Conservation (phyloP, 2,888 invertebrate genomes). For the Scaptomyza parva region DNA sequence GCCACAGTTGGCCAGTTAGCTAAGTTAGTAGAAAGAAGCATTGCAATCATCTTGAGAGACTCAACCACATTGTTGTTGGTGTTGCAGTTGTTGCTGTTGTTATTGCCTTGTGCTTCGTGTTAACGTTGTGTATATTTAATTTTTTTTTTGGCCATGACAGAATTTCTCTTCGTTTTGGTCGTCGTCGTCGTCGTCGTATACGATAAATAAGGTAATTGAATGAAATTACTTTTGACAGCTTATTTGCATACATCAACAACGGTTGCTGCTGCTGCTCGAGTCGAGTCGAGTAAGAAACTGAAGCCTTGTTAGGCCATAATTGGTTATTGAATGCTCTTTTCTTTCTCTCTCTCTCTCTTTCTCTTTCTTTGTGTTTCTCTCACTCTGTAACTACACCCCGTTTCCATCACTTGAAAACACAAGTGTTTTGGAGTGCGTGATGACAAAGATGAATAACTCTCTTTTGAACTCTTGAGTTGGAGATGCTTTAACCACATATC, state of each 20-base stretch:
- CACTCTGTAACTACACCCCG: neutral
- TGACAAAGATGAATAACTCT: constrained; percentile 64
- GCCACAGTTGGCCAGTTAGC: constrained; percentile 32
- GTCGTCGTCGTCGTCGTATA: constrained; percentile 35
- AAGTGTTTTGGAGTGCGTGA: constrained; percentile 55
- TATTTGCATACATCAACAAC: constrained; percentile 78
- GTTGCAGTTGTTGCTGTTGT: constrained; percentile 43
- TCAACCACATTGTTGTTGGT: constrained; percentile 46
- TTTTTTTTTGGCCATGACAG: constrained; percentile 66
- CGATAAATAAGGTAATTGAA: constrained; percentile 81
- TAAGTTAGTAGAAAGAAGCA: constrained; percentile 47
- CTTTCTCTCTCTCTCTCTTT: constrained; percentile 18
- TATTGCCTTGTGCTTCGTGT: constrained; percentile 17
- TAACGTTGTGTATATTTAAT: constrained; percentile 19
- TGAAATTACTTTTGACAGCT: constrained; percentile 81
- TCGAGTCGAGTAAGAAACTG: constrained; percentile 24
- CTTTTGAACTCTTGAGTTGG: constrained; percentile 15
- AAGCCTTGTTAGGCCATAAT: constrained; percentile 76
- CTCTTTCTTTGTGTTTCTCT: neutral
- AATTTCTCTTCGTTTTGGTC: constrained; percentile 62
- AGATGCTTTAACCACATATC: constrained; percentile 40
- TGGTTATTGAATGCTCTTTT: constrained; percentile 71
- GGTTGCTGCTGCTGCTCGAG: constrained; percentile 35
- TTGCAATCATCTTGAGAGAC: constrained; percentile 58
- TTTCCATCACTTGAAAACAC: constrained; percentile 13